These are phyloP conservation scores for Cataglyphis cursor DNA, from an alignment of 2,888 invertebrate species.

Conservation along the genomic window DNA sequence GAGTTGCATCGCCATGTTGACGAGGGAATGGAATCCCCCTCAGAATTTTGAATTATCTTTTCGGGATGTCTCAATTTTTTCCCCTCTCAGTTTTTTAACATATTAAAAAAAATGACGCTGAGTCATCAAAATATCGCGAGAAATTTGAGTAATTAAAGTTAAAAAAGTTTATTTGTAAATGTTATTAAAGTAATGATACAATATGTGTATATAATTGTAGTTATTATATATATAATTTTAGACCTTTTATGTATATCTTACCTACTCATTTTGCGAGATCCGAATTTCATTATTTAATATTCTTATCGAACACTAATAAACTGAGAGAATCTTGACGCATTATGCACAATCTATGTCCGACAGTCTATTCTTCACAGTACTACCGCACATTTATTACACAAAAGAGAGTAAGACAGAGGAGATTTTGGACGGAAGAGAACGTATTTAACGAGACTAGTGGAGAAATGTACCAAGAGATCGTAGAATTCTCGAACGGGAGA, in stretches of 20 bases:
- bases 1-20: slow-evolving; percentile 17
- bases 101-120: not conserved
- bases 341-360: slow-evolving; percentile 31
- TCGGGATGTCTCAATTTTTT: not conserved
- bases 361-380: slow-evolving; percentile 44
- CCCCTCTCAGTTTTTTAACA: not conserved
- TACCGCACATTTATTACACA: slow-evolving; percentile 66
- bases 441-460: slow-evolving; percentile 58
- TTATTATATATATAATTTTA: not conserved
- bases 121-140: not conserved
- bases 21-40: slow-evolving; percentile 18
- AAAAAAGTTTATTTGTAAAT: not conserved
- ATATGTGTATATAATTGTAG: no score
- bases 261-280: not conserved
- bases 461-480: slow-evolving; percentile 59
- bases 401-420: slow-evolving; percentile 46
- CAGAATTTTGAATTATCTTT: not conserved
- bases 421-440: slow-evolving; percentile 42
- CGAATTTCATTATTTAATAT: not conserved
- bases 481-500: slow-evolving; percentile 49
- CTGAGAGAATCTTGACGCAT: slow-evolving; percentile 39
- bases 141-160: not conserved
- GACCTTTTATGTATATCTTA: not conserved
- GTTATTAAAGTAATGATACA: not conserved
- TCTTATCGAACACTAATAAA: slow-evolving; percentile 17